These are phyloP conservation scores for Meloidogyne hapla DNA, from an alignment of 1,140 invertebrate species.

Conservation along the genomic window DNA sequence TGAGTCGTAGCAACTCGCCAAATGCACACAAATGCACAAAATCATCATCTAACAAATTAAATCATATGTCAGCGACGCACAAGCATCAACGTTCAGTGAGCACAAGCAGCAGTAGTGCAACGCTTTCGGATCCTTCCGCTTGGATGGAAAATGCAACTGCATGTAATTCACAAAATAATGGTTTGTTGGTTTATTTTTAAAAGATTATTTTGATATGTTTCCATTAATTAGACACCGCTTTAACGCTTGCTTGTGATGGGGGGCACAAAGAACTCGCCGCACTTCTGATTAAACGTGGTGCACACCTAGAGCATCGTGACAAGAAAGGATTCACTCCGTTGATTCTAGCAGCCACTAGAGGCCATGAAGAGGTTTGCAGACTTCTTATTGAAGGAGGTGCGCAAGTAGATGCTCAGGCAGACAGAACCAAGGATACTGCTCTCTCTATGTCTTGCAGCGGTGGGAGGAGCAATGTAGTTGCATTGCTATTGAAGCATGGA, in stretches of 20 bases:
- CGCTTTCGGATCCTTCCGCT: conserved; percentile 15
- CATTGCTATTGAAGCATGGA: conserved; percentile 75
- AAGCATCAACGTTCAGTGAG: conserved; percentile 22
- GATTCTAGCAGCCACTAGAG: conserved; percentile 92
- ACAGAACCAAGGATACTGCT: conserved; percentile 96
- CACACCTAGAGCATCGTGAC: conserved; percentile 95
- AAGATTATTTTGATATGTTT: not conserved
- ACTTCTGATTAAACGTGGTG: conserved; percentile 77
- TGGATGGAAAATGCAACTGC: conserved; percentile 20
- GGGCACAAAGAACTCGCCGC: conserved; percentile 83
- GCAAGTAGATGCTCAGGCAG: conserved; percentile 95
- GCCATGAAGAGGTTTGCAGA: conserved; percentile 90
- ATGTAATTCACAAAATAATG: conserved; percentile 19
- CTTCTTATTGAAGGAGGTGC: conserved; percentile 85
- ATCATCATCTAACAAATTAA: not conserved
- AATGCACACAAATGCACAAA: not conserved
- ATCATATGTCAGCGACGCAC: not conserved
- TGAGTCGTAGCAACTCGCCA: conserved; percentile 18
- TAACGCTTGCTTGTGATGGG: conserved; percentile 93
- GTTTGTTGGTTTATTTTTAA: conserved; percentile 11
- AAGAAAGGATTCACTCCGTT: conserved; percentile 98
- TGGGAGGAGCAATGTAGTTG: conserved; percentile 87
- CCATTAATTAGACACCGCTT: conserved; percentile 79
- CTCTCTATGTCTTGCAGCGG: conserved; percentile 94
- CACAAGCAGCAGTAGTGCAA: conserved; percentile 15